Percentiles rank a stretch among this genome's conserved stretches.
These are phyloP conservation scores for Asarcornis scutulata DNA, from an alignment of 2,113 vertebrate genomes.

Conservation along the genomic window DNA sequence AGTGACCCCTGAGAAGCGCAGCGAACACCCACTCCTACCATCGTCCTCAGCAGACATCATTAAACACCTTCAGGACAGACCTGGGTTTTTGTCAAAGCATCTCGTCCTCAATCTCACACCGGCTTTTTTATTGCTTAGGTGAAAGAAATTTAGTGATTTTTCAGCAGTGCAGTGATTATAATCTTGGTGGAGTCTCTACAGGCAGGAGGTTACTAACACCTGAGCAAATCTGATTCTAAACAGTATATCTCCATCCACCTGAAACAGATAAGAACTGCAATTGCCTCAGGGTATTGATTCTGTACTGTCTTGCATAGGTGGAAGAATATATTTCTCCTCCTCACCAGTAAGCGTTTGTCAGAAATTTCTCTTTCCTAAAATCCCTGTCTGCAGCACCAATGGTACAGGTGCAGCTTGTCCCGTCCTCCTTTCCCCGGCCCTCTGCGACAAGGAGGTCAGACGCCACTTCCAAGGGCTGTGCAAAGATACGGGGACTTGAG, in stretches of 20 bases:
- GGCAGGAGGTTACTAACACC: constrained; percentile 18
- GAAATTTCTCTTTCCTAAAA: neutral
- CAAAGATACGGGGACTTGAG: neutral
- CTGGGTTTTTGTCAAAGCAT: neutral
- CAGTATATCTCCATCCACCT: neutral
- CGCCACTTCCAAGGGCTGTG: neutral
- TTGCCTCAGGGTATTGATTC: constrained; percentile 29
- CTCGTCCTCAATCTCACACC: neutral
- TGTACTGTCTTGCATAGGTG: neutral
- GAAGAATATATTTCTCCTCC: neutral
- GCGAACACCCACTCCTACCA: neutral
- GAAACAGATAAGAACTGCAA: constrained; percentile 29
- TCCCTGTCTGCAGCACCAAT: neutral
- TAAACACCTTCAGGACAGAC: neutral
- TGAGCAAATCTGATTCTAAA: constrained; percentile 31
- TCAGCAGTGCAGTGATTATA: constrained; percentile 4
- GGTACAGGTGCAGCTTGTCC: neutral
- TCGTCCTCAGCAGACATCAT: neutral
- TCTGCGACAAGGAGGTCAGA: neutral
- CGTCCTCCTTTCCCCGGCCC: neutral
- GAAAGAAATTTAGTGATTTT: constrained; percentile 20
- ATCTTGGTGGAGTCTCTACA: constrained; percentile 1
- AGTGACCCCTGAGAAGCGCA: neutral
- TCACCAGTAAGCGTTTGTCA: neutral
- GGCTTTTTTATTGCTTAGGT: neutral